Conservation (phyloP, 2,113 vertebrate species). For the Loxodonta africana region DNA sequence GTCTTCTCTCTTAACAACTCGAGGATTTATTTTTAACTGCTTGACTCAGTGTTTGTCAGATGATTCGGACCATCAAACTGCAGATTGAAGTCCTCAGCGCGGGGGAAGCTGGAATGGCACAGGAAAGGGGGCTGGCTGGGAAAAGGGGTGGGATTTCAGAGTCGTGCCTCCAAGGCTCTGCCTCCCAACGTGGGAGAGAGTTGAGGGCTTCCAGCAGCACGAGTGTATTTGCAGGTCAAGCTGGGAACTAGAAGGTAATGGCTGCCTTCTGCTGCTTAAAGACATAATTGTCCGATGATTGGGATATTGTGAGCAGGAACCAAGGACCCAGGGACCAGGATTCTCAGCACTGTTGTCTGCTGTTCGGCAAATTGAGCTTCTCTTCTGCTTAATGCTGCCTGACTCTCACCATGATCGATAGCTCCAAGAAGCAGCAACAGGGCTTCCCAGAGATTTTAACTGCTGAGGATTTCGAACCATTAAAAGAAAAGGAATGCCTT, state of each 20-base stretch:
- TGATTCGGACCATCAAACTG: constrained; percentile 86
- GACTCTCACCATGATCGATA: constrained; percentile 91
- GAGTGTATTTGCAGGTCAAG: constrained; percentile 70
- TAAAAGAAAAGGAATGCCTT: constrained; percentile 91
- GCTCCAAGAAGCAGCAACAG: constrained; percentile 91
- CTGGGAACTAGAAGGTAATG: constrained; percentile 69
- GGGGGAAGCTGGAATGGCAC: constrained; percentile 79
- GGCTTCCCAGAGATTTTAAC: constrained; percentile 89
- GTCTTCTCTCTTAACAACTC: constrained; percentile 86
- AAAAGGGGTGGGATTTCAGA: constrained; percentile 85
- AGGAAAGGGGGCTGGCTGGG: constrained; percentile 82
- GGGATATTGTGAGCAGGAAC: constrained; percentile 28
- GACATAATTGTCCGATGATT: not conserved
- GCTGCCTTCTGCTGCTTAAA: constrained; percentile 69
- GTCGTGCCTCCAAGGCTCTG: constrained; percentile 74
- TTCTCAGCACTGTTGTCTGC: not conserved
- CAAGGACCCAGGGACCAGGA: not conserved
- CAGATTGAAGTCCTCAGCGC: constrained; percentile 74
- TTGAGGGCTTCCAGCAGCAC: constrained; percentile 52
- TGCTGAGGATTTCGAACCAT: constrained; percentile 85
- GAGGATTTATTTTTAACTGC: constrained; percentile 91
- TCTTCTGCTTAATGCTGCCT: constrained; percentile 81
- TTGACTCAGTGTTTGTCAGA: constrained; percentile 90
- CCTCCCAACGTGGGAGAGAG: constrained; percentile 71
- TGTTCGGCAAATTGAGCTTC: not conserved